These are phyloP conservation scores for Cyprinodon diabolis DNA, from an alignment of 2,797 vertebrate genomes.

Conservation along the genomic window DNA sequence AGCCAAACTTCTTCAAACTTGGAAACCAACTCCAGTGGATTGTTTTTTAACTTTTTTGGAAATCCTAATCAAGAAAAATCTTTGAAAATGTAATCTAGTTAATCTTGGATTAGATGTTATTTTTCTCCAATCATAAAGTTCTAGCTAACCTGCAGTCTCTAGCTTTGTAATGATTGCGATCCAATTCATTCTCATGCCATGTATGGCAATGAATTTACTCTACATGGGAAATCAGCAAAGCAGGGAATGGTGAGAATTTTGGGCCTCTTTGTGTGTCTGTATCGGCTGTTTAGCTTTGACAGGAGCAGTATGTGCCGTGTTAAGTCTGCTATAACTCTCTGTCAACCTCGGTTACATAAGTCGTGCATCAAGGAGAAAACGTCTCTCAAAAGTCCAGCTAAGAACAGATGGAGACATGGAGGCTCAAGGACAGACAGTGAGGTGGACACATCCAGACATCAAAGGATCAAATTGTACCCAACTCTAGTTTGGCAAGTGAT, in stretches of 20 bases:
- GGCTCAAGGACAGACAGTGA: conserved; percentile 41
- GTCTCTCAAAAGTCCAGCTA: conserved; percentile 55
- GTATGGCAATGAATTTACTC: conserved; percentile 47
- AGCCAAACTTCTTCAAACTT: too few species aligned
- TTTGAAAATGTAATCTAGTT: background rate
- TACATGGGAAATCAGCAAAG: conserved; percentile 20
- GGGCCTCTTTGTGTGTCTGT: conserved; percentile 40
- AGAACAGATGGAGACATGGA: conserved; percentile 51
- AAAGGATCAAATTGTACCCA: conserved; percentile 51
- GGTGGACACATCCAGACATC: conserved; percentile 50
- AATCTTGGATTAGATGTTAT: background rate
- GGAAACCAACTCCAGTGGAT: too few species aligned
- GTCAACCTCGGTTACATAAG: conserved; percentile 68
- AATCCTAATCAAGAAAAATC: background rate
- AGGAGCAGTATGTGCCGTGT: conserved; percentile 45
- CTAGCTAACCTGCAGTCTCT: background rate
- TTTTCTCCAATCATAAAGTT: background rate
- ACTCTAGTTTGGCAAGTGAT: conserved; percentile 17
- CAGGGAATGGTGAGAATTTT: conserved; percentile 20
- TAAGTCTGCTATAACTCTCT: conserved; percentile 57
- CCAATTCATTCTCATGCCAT: conserved; percentile 42
- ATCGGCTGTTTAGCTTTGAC: conserved; percentile 54
- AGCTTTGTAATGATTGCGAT: conserved; percentile 21
- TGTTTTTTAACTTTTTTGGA: background rate
- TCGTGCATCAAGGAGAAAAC: conserved; percentile 61